phyloP scores from a whole-genome alignment of 2,797 vertebrate genomes.

The Eutrigla gurnardus region DNA sequence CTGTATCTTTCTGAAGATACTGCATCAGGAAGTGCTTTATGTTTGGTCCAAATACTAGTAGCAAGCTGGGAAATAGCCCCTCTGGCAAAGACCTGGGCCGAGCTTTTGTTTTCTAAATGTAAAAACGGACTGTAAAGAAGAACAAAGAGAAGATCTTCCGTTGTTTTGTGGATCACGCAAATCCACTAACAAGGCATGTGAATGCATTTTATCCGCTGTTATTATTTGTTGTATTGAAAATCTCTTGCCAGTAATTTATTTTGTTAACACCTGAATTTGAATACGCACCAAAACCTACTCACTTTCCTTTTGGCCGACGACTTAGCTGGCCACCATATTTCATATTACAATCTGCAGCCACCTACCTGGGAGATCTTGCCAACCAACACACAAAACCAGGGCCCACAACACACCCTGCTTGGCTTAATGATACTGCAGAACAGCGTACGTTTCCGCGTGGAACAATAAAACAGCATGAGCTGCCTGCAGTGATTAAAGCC shows the following conservation, averaged over 20 bases:
- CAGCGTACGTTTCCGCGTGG: not conserved
- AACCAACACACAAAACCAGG: not conserved
- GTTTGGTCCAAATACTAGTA: not conserved
- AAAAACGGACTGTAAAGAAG: not conserved
- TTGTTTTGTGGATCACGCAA: no score
- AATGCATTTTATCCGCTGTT: not conserved
- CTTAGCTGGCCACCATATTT: not conserved
- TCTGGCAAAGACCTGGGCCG: not conserved
- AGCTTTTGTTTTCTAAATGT: not conserved
- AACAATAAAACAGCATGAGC: slow-evolving; percentile 1
- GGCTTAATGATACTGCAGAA: not conserved
- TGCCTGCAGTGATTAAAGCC: slow-evolving; percentile 6
- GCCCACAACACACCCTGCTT: not conserved
- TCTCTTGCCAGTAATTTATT: not conserved
- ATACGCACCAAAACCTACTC: not conserved
- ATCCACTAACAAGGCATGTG: not conserved
- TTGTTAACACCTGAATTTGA: not conserved
- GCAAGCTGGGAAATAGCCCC: not conserved
- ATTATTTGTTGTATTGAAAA: not conserved
- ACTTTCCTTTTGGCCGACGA: no score
- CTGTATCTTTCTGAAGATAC: not conserved
- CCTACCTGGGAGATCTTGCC: not conserved
- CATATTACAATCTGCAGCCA: not conserved
- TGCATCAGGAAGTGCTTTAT: not conserved
- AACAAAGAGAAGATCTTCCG: not conserved